phyloP scores from a whole-genome alignment of 2,797 vertebrate species.

The Syncerus caffer region DNA sequence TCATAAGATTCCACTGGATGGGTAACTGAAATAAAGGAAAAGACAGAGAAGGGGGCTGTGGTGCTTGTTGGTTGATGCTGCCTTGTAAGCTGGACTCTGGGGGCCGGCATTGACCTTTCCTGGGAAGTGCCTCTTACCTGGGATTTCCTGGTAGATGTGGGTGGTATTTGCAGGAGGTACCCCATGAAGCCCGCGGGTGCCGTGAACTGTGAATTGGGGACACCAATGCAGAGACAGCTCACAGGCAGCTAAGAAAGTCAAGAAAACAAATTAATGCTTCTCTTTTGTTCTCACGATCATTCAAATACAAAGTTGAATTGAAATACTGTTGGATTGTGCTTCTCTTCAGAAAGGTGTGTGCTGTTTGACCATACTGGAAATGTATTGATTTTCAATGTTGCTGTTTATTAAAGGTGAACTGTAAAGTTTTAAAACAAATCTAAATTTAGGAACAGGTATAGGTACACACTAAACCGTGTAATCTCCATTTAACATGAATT shows the following conservation, averaged over 20 bases:
- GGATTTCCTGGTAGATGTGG: conserved; percentile 79
- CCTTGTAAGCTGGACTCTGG: conserved; percentile 79
- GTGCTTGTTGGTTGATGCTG: conserved; percentile 81
- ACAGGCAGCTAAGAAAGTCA: conserved; percentile 78
- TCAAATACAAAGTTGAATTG: conserved; percentile 72
- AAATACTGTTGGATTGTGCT: conserved; percentile 60
- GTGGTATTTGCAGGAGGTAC: conserved; percentile 72
- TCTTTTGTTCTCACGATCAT: conserved; percentile 58
- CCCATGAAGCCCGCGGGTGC: conserved; percentile 53
- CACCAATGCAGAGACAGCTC: conserved; percentile 67
- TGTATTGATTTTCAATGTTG: conserved; percentile 75
- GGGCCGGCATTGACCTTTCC: conserved; percentile 79
- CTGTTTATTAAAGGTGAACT: conserved; percentile 83
- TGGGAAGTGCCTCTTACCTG: conserved; percentile 77
- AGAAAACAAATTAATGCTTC: conserved; percentile 79
- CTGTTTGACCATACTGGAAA: conserved; percentile 77
- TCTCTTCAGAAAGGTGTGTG: conserved; percentile 63
- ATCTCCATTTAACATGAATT: conserved; percentile 20
- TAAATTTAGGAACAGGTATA: not conserved
- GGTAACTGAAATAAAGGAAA: conserved; percentile 91
- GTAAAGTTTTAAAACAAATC: conserved; percentile 65
- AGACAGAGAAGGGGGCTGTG: conserved; percentile 84
- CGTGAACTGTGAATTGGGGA: conserved; percentile 75
- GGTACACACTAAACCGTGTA: conserved; percentile 42
- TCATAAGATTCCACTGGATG: conserved; percentile 97